These are phyloP conservation scores for Mystacides longicornis DNA, from an alignment of 2,888 invertebrate genomes.

Conservation along the genomic window DNA sequence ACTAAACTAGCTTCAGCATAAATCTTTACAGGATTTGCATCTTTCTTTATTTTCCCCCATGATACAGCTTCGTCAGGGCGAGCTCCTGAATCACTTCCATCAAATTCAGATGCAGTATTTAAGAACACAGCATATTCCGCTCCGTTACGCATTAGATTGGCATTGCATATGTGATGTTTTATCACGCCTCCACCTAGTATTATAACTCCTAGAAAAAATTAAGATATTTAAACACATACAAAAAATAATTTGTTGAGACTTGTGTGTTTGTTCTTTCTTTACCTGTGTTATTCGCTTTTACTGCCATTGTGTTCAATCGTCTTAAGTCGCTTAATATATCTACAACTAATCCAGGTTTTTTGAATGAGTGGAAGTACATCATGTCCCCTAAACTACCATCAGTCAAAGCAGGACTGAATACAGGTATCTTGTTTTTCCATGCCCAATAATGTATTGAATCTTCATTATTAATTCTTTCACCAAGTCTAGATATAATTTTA, in stretches of 20 bases:
- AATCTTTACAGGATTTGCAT: slow-evolving; percentile 85
- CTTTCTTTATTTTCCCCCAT: slow-evolving; percentile 94
- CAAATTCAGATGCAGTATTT: slow-evolving; percentile 93
- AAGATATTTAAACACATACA: too few species aligned
- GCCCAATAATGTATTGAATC: slow-evolving; percentile 97
- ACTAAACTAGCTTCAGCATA: slow-evolving; percentile 91
- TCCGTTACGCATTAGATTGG: slow-evolving; percentile 98
- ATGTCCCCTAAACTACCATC: slow-evolving; percentile 98
- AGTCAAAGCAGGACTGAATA: slow-evolving; percentile 95
- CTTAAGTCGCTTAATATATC: slow-evolving; percentile 91
- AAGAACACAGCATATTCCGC: slow-evolving; percentile 93
- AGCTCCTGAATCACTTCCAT: slow-evolving; percentile 97
- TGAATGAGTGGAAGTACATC: slow-evolving; percentile 97
- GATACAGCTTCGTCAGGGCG: slow-evolving; percentile 97
- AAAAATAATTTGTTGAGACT: too few species aligned
- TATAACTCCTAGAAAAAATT: slow-evolving; percentile 60
- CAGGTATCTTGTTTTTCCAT: slow-evolving; percentile 91
- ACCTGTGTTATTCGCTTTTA: slow-evolving; percentile 82
- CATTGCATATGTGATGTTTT: slow-evolving; percentile 99
- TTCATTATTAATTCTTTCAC: slow-evolving; percentile 82
- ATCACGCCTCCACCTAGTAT: slow-evolving; percentile 93
- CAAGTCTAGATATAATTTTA: slow-evolving; percentile 70
- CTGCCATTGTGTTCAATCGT: slow-evolving; percentile 87
- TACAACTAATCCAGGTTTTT: slow-evolving; percentile 83
- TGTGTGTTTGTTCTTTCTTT: too few species aligned